phyloP scores from a whole-genome alignment of 2,797 vertebrate species.

The Liparis tanakae region DNA sequence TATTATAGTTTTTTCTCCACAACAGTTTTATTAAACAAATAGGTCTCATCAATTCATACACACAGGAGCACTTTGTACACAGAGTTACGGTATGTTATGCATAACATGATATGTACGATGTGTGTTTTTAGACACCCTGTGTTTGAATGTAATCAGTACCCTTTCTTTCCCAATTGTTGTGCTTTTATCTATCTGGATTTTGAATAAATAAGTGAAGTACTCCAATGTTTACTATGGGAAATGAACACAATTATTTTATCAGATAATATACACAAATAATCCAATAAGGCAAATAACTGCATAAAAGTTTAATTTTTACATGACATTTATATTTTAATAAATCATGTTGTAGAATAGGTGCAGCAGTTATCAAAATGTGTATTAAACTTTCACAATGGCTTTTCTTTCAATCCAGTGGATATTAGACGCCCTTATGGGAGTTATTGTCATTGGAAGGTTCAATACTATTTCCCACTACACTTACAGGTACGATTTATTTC shows the following conservation, averaged over 20 bases:
- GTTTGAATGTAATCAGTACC: constrained; percentile 7
- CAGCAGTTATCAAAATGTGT: neutral
- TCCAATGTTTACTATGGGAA: neutral
- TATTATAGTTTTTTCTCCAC: constrained; percentile 24
- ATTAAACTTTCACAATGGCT: neutral
- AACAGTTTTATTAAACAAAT: constrained; percentile 43
- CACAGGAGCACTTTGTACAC: constrained; percentile 36
- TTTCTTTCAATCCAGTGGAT: constrained; percentile 1
- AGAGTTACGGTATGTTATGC: constrained; percentile 41
- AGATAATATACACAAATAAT: neutral
- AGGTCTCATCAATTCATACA: constrained; percentile 25
- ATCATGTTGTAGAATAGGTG: neutral
- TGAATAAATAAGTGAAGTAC: neutral
- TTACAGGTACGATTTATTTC: neutral
- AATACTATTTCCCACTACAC: neutral
- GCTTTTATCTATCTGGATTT: neutral
- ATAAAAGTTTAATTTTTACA: neutral
- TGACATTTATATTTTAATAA: constrained; percentile 1
- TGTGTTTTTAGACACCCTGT: constrained; percentile 1
- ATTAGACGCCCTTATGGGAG: neutral
- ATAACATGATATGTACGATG: constrained; percentile 39
- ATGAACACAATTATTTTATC: neutral
- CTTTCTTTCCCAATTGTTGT: neutral
- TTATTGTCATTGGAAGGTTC: neutral
- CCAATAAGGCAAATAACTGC: neutral